These are phyloP conservation scores for Nebria salina DNA, from an alignment of 2,888 invertebrate species.

Conservation along the genomic window DNA sequence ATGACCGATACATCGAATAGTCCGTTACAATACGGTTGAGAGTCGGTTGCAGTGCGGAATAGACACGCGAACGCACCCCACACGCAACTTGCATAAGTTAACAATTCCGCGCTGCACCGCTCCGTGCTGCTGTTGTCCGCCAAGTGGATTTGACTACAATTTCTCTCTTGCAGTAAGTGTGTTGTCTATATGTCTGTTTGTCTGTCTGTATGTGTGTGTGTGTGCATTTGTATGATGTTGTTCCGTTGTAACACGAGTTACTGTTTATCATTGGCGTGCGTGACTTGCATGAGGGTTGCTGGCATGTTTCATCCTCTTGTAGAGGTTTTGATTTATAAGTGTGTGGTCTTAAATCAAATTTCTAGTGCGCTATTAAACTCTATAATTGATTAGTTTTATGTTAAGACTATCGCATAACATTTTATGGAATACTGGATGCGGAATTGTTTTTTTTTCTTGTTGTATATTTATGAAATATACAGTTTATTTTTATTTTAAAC, in stretches of 20 bases:
- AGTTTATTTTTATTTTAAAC: background rate
- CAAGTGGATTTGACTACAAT: slow-evolving; percentile 8
- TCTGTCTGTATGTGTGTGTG: background rate
- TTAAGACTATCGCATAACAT: background rate
- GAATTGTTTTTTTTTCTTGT: too few species aligned
- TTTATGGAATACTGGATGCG: too few species aligned
- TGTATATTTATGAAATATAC: too few species aligned
- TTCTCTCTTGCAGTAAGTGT: background rate
- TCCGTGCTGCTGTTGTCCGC: background rate
- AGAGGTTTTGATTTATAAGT: background rate
- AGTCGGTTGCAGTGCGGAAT: slow-evolving; percentile 54
- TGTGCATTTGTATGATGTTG: background rate
- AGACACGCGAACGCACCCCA: slow-evolving; percentile 60
- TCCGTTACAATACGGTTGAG: slow-evolving; percentile 55
- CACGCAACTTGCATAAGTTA: slow-evolving; percentile 61
- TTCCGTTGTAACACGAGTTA: background rate
- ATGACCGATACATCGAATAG: slow-evolving; percentile 55
- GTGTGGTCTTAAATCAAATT: background rate
- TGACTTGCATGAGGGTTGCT: background rate
- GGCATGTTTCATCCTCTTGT: background rate
- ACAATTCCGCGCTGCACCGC: slow-evolving; percentile 48
- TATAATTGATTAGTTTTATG: background rate
- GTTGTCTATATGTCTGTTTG: background rate
- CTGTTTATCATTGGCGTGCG: slow-evolving; percentile 1
- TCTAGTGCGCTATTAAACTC: background rate